Base-by-base conservation (phyloP, 2,113 vertebrate genomes). In the Sapayoa aenigma region DNA sequence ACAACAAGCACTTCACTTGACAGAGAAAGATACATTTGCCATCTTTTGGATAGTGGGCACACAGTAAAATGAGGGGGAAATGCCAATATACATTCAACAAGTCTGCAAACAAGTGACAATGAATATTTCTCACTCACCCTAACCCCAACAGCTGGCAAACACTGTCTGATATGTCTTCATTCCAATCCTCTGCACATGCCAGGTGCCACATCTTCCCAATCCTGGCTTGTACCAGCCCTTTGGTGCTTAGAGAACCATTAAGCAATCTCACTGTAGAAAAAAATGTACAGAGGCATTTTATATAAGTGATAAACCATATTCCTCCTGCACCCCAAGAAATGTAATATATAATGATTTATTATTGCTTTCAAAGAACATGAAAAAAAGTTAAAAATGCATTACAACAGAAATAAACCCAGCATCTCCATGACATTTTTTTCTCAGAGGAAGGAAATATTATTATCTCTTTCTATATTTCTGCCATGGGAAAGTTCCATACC, bases 131-230 rank as follows among this genome's bases (percentile, higher is more conserved):
- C 25, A 95, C 98, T 97, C 93, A 99, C 99, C 98, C 98, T 88
- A 98, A 96, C 35, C 99, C 98, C 78, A 99, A 83, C 44, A 98
- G 97, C 31, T 96, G 97, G 89, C 99, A 99, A 93, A 98, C 96
- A 58, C 97, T 97, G 80, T 91, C 56, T 60, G 99, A 98, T 93
- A 98, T 96, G 16, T 97, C 56, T 30, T 88, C 22, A 24, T 55
- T 98, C 99, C 99, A 99, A 53, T 91, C 91, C 35, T 98, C 95
- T 41, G 97, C 96, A 97, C 98, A 98, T 37, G 94, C 92, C 71
- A 65, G 46, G 50, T 94, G 58, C 98, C 98, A 98, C 0, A 1
- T 24, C 6, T 44, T 87, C 56, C 97, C 95, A 68, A 97, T 92
- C 55, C 93, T 97, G 90, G 98, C 97, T 71, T 98, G 97, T 58